These are phyloP conservation scores for Balearica regulorum DNA, from an alignment of 2,797 vertebrate genomes.

Conservation along the genomic window DNA sequence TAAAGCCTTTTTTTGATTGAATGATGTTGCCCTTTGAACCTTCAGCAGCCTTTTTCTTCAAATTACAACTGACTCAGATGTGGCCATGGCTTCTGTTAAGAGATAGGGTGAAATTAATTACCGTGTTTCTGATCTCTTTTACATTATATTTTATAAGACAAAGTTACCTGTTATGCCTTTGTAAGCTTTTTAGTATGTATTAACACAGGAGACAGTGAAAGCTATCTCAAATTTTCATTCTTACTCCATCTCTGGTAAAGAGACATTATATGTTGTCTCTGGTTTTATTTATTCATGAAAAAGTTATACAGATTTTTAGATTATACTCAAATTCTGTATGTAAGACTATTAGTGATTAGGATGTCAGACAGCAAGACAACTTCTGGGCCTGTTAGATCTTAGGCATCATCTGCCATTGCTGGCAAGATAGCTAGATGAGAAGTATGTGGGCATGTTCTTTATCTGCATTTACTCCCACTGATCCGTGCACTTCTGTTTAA, in stretches of 20 bases:
- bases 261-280: not conserved
- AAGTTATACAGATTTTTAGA: not conserved
- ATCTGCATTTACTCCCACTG: not conserved
- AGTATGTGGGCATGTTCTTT: not conserved
- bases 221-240: not conserved
- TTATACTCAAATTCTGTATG: not conserved
- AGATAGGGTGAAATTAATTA: not conserved
- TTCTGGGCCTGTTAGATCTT: not conserved
- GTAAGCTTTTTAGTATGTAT: not conserved
- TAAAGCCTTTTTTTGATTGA: not conserved
- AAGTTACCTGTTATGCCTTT: not conserved
- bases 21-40: not conserved
- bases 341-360: not conserved
- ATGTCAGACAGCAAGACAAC: not conserved
- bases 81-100: not conserved
- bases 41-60: not conserved
- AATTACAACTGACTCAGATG: not conserved
- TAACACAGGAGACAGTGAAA: not conserved
- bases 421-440: not conserved
- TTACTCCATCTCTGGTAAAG: not conserved
- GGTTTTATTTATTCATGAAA: not conserved
- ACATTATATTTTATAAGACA: not conserved
- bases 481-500: not conserved
- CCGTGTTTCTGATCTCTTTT: not conserved
- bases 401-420: rapidly evolving